A percentile compares a stretch with the other conserved stretches of the same genome.
Conservation (phyloP, 2,888 invertebrate genomes). For the Pachycephus smyrnensis region DNA sequence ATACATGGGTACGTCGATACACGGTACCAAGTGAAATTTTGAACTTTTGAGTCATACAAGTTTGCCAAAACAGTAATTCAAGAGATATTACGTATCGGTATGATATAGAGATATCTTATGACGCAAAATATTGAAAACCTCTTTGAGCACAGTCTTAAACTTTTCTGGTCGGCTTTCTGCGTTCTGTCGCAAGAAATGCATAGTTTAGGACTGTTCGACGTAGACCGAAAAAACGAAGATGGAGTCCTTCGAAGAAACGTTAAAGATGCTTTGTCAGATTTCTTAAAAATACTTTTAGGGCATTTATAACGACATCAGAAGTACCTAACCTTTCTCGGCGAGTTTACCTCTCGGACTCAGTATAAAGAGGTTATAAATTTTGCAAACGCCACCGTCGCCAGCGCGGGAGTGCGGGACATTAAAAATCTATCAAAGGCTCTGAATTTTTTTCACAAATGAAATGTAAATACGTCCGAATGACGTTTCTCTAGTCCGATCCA, state of each 20-base stretch:
- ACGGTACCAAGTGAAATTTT: background rate
- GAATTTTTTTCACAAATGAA: background rate
- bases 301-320: background rate
- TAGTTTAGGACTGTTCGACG: background rate
- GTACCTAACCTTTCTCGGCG: background rate
- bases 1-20: background rate
- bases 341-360: background rate
- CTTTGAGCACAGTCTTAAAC: background rate
- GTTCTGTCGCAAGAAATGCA: background rate
- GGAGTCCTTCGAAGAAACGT: background rate
- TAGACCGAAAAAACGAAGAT: background rate
- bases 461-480: background rate
- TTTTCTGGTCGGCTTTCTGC: background rate
- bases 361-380: background rate
- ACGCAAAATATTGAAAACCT: background rate
- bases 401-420: background rate
- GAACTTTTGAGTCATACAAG: background rate
- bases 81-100: background rate
- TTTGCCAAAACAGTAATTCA: background rate
- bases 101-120: background rate
- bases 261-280: background rate
- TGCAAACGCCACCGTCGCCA: background rate
- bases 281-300: background rate
- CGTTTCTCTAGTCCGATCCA: constrained; percentile 29
- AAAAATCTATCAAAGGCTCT: background rate